These are phyloP conservation scores for Sinotaia quadrata DNA, from an alignment of 2,888 invertebrate species.

Conservation along the genomic window DNA sequence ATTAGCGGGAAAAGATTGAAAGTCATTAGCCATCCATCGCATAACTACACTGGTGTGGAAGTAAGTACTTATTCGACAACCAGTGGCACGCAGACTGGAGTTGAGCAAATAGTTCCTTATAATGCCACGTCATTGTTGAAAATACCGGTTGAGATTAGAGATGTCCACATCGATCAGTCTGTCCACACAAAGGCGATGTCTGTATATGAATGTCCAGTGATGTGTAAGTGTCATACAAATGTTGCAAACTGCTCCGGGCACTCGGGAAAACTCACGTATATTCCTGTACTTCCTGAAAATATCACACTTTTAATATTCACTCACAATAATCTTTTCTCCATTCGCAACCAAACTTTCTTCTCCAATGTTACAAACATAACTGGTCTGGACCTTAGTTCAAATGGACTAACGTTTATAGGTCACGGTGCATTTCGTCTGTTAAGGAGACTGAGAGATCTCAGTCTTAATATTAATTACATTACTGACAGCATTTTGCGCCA, in stretches of 20 bases:
- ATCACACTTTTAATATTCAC: neutral
- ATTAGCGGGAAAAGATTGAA: too few relatives aligned
- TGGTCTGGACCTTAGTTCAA: neutral
- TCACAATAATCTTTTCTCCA: conserved; percentile 16
- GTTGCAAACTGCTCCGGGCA: conserved; percentile 8
- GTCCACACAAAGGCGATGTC: too few relatives aligned
- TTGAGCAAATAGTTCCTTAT: too few relatives aligned
- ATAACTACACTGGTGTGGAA: too few relatives aligned
- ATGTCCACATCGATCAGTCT: too few relatives aligned
- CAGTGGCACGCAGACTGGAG: too few relatives aligned
- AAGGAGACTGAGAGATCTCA: neutral
- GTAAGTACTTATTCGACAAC: too few relatives aligned
- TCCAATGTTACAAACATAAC: neutral
- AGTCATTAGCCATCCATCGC: too few relatives aligned
- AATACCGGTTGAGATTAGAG: too few relatives aligned
- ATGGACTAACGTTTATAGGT: conserved; percentile 11
- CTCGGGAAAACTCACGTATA: neutral
- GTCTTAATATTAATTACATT: neutral
- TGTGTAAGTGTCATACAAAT: neutral
- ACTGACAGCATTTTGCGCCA: neutral
- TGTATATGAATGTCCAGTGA: too few relatives aligned
- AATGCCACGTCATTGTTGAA: too few relatives aligned
- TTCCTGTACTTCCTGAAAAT: neutral
- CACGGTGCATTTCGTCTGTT: neutral
- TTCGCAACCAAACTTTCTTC: neutral